These are phyloP conservation scores for Sebastes diaconus DNA, from an alignment of 2,797 vertebrate genomes.

Conservation along the genomic window DNA sequence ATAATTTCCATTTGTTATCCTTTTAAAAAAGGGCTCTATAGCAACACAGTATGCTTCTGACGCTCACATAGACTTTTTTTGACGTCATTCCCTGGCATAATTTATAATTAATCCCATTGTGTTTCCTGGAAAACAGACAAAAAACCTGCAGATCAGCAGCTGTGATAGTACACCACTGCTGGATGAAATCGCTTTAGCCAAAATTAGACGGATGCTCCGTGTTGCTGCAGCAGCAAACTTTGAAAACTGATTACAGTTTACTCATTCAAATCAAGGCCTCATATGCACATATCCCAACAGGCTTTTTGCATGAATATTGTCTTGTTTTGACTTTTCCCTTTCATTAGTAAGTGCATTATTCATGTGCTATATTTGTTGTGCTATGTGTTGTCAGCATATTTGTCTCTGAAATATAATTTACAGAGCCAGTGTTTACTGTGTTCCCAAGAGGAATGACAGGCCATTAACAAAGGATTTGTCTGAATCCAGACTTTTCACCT, in stretches of 20 bases:
- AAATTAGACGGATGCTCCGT: conserved; percentile 52
- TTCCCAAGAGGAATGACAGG: conserved; percentile 58
- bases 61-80: conserved; percentile 17
- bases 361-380: conserved; percentile 51
- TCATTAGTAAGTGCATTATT: conserved; percentile 58
- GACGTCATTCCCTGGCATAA: conserved; percentile 31
- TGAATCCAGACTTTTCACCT: conserved; percentile 64
- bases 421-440: conserved; percentile 51
- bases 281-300: conserved; percentile 40
- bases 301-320: conserved; percentile 49
- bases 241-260: conserved; percentile 58
- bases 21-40: conserved; percentile 16
- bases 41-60: conserved; percentile 5
- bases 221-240: conserved; percentile 38
- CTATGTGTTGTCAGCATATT: conserved; percentile 70
- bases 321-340: conserved; percentile 49
- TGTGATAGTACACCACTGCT: conserved; percentile 34
- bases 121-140: conserved; percentile 37
- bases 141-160: conserved; percentile 57
- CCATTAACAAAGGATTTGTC: conserved; percentile 71
- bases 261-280: conserved; percentile 44
- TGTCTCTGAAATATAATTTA: conserved; percentile 64
- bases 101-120: conserved; percentile 50
- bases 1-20: conserved; percentile 37
- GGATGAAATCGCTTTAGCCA: conserved; percentile 31